Evolutionary conservation across 2,113 vertebrate genomes (phyloP).

Genomic region (Dromiciops gliroides): DNA sequence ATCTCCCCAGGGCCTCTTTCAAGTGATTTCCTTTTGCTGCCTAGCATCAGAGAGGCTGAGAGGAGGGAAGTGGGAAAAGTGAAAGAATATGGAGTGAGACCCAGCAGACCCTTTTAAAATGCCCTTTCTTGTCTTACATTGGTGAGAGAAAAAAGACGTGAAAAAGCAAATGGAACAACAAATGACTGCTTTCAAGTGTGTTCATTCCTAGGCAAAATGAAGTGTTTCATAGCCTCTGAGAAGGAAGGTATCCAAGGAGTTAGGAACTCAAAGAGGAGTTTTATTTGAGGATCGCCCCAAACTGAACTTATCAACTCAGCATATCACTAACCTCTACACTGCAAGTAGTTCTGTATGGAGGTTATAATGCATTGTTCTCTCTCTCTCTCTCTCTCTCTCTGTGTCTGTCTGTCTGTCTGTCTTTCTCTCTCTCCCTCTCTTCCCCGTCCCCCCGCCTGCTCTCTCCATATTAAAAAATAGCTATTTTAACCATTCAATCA

Average conservation of each 20-base stretch:
- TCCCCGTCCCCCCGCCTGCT: no score
- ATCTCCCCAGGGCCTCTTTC: constrained; percentile 13
- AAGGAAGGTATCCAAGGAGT: constrained; percentile 36
- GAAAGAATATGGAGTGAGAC: not conserved
- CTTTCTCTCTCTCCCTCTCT: not conserved
- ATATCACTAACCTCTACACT: not conserved
- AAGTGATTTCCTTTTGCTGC: constrained; percentile 19
- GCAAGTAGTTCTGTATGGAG: not conserved
- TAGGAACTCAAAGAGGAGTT: not conserved
- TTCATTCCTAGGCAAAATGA: constrained; percentile 57
- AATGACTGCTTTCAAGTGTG: constrained; percentile 48
- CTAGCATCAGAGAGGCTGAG: constrained; percentile 20
- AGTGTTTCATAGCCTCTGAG: not conserved
- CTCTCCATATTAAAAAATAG: no score
- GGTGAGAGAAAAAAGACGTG: not conserved
- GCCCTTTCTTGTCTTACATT: not conserved
- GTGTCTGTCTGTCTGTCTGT: not conserved
- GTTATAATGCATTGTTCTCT: not conserved
- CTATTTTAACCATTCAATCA: not conserved
- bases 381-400: not conserved
- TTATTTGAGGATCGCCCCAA: not conserved
- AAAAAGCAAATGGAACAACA: constrained; percentile 25
- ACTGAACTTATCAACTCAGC: not conserved
- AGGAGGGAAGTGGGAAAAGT: not conserved
- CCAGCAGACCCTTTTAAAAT: constrained; percentile 30